Percentiles rank a stretch among this genome's conserved stretches.
Evolutionary conservation across 2,113 vertebrate genomes (phyloP).

Genomic region (Tretioscincus oriximinensis): DNA sequence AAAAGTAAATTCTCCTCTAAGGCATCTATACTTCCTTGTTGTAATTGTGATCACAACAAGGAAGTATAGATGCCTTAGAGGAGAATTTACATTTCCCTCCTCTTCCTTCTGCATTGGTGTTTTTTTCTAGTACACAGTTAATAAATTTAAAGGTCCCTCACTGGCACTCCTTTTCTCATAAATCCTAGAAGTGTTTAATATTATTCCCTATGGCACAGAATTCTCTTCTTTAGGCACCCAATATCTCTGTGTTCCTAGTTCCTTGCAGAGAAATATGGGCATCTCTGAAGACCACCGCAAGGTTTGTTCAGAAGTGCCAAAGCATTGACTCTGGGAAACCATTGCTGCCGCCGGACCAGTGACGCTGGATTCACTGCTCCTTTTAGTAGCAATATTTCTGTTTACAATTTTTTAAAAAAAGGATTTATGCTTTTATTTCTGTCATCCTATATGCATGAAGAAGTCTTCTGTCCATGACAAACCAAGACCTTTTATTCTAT

Average conservation of each 20-base stretch:
- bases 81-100: background rate
- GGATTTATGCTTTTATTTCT: no score
- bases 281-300: background rate
- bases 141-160: constrained; percentile 33
- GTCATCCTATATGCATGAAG: no score
- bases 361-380: no score
- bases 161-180: constrained; percentile 22
- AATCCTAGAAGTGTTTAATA: constrained; percentile 32
- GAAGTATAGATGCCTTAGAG: background rate
- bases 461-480: no score
- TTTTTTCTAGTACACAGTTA: background rate
- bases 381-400: no score
- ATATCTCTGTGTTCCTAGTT: constrained; percentile 22
- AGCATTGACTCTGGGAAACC: no score
- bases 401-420: no score
- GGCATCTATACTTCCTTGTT: background rate
- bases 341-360: no score
- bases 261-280: constrained; percentile 14
- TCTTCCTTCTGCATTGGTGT: background rate
- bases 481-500: no score
- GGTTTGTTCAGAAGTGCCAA: no score
- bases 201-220: constrained; percentile 17
- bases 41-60: constrained; percentile 6
- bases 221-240: background rate
- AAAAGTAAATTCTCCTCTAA: background rate